phyloP scores from a whole-genome alignment of 2,888 invertebrate species.

The Agrotis ipsilon region DNA sequence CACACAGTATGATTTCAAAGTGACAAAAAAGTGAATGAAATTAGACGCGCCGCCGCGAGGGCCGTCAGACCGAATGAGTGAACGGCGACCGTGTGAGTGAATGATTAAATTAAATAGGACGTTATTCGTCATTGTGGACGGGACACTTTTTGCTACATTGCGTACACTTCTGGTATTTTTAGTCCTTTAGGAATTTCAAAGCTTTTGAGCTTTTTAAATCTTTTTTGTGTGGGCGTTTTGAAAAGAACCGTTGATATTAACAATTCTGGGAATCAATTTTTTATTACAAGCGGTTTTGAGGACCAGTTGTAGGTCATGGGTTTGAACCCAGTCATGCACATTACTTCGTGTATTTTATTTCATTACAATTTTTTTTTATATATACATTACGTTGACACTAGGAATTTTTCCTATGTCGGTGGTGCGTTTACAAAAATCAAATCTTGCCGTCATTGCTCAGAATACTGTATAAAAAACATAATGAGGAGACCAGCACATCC shows the following conservation, averaged over 20 bases:
- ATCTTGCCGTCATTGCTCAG: too few species aligned
- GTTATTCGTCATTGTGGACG: slow-evolving; percentile 52
- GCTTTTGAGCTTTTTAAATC: slow-evolving; percentile 14
- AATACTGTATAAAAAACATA: too few species aligned
- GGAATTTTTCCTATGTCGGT: too few species aligned
- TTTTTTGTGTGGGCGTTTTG: not conserved
- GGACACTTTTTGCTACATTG: slow-evolving; percentile 40
- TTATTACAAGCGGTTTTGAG: too few species aligned
- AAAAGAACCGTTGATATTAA: not conserved
- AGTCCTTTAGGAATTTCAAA: slow-evolving; percentile 9
- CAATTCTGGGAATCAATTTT: too few species aligned
- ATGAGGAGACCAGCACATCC: too few species aligned
- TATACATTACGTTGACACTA: too few species aligned
- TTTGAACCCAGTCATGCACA: too few species aligned
- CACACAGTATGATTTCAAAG: slow-evolving; percentile 41
- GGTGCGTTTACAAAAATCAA: too few species aligned
- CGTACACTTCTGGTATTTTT: slow-evolving; percentile 31
- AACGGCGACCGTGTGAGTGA: slow-evolving; percentile 57
- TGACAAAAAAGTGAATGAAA: slow-evolving; percentile 53
- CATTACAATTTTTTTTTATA: too few species aligned
- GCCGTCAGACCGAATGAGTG: slow-evolving; percentile 54
- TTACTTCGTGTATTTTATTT: too few species aligned
- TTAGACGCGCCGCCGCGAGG: slow-evolving; percentile 53
- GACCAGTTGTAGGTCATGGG: too few species aligned
- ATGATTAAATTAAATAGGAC: slow-evolving; percentile 65